These are phyloP conservation scores for Drosophila pallidifrons DNA, from an alignment of 1,140 invertebrate species.

Conservation along the genomic window DNA sequence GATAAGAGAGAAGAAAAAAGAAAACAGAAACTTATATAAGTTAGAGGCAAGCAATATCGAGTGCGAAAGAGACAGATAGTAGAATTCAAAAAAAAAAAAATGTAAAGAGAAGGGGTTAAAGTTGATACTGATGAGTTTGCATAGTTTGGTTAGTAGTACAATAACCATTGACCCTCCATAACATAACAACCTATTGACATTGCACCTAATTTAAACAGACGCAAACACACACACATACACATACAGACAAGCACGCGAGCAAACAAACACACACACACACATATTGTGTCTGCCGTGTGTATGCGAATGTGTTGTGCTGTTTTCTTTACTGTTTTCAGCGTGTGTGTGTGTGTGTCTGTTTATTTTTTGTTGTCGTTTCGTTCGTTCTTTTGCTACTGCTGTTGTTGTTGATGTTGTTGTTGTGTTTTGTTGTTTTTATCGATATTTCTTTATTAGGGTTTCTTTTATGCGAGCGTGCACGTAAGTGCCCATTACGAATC, in stretches of 20 bases:
- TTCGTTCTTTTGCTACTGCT: conserved; percentile 9
- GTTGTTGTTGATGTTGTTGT: conserved; percentile 52
- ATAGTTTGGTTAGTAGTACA: conserved; percentile 29
- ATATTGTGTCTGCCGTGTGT: conserved; percentile 39
- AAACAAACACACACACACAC: conserved; percentile 10
- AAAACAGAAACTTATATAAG: conserved; percentile 27
- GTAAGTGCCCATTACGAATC: conserved; percentile 69
- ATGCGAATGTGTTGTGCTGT: conserved; percentile 20
- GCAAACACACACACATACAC: conserved; percentile 24
- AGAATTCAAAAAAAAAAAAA: neutral
- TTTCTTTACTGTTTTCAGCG: conserved; percentile 20
- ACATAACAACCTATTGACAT: conserved; percentile 53
- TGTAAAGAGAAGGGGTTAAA: conserved; percentile 12
- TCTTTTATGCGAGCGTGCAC: conserved; percentile 79
- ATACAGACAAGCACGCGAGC: too few species aligned
- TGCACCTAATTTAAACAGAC: conserved; percentile 70
- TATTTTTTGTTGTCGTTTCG: conserved; percentile 1
- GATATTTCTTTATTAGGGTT: conserved; percentile 83
- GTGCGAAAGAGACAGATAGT: neutral
- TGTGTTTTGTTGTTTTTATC: conserved; percentile 69
- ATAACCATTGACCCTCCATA: conserved; percentile 42
- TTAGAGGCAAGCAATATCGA: neutral
- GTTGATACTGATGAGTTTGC: conserved; percentile 36
- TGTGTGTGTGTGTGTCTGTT: neutral
- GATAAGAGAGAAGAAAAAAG: conserved; percentile 34